Percentiles rank a stretch among this genome's conserved stretches.
phyloP scores from a whole-genome alignment of 2,797 vertebrate genomes.

The Gallirallus australis region DNA sequence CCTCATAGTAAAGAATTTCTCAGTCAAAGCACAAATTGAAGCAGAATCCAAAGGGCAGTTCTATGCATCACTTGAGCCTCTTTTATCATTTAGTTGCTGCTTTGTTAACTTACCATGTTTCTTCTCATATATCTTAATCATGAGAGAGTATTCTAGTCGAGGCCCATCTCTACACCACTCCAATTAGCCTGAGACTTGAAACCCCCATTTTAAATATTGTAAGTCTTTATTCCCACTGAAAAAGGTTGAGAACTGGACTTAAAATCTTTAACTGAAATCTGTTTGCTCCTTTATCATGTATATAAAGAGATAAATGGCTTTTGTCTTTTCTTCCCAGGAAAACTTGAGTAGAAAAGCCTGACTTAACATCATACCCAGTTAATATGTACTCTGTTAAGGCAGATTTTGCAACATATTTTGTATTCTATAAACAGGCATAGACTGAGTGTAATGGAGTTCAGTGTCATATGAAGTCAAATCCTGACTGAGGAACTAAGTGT shows the following conservation, averaged over 20 bases:
- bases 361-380: background rate
- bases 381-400: background rate
- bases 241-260: background rate
- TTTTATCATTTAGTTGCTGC: background rate
- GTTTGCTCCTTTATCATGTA: background rate
- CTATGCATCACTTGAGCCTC: background rate
- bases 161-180: background rate
- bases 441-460: background rate
- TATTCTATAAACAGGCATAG: background rate
- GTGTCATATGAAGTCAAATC: background rate
- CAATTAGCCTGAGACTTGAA: background rate
- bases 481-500: background rate
- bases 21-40: background rate
- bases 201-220: accelerated
- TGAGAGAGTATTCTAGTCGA: background rate
- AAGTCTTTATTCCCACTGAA: background rate
- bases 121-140: background rate
- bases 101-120: background rate
- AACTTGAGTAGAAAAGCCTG: background rate
- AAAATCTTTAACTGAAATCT: background rate
- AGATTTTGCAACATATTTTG: background rate
- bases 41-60: background rate
- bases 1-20: background rate
- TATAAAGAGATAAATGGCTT: background rate
- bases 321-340: background rate